Evolutionary conservation across 53 echinoderm and acorn worm species (phyloP).

Genomic region (Pentamera pediparva): DNA sequence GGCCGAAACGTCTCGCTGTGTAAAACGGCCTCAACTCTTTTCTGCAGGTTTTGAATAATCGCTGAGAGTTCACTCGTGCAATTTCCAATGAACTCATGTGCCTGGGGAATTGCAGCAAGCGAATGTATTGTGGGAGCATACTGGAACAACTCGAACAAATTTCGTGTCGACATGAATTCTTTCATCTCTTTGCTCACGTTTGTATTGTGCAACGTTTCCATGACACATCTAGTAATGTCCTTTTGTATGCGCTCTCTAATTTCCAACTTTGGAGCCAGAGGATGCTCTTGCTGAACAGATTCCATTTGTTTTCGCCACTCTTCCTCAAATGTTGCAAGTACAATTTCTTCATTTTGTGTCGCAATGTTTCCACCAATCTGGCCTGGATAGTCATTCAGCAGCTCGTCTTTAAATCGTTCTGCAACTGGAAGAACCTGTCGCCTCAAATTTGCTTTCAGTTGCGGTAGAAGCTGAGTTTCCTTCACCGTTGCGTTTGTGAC

Average conservation of each 20-base stretch:
- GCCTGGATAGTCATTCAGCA: neutral
- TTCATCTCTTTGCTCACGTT: slow-evolving; percentile 15
- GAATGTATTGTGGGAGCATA: neutral
- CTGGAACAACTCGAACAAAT: neutral
- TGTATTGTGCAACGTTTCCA: neutral
- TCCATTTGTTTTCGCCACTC: neutral
- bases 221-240: neutral
- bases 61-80: neutral
- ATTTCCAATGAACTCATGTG: neutral
- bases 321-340: neutral
- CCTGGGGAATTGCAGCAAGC: neutral
- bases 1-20: no score
- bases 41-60: neutral
- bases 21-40: no score
- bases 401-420: neutral
- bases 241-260: neutral
- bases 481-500: neutral
- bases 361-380: neutral
- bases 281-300: neutral
- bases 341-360: neutral
- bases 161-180: neutral
- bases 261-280: neutral
- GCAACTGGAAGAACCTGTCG: neutral
- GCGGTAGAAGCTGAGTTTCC: neutral
- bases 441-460: neutral